Evolutionary conservation across 2,888 invertebrate genomes (phyloP), one percentile per base, ranked within the genome.

Genomic region (Cremastobaeus sp.): DNA sequence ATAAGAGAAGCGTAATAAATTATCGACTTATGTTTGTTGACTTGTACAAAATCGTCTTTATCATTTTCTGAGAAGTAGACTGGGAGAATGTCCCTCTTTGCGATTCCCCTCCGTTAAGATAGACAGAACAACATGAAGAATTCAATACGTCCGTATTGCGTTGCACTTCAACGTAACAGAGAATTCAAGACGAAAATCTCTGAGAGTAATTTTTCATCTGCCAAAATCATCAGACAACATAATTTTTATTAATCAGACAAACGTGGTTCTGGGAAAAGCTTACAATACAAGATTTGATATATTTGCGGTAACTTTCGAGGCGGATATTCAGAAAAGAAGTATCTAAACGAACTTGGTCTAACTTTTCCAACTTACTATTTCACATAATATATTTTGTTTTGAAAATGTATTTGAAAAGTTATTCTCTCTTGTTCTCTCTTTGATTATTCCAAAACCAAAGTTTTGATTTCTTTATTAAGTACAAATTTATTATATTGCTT

Each of bases 101-200:
- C 28, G 30, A 12, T 62, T 37, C 52, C 35, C 35, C n/a, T 41
- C 14, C 8, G 39, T 28, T 50, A 35, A n/a, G 28, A 45, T 28
- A 18, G 18, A 50, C 18, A 47, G 32, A 18, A 12, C 18, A 20
- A 41, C 55, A 60, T 60, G 18, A 60, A 60, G 60, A 28, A 60
- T 60, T 60, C 60, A 60, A 60, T 60, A 60, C 48, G 60, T 48
- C 39, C 39, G 39, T 30, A 30, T 60, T 48, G 48, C 15, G 8
- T 34, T 39, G 39, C 17, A 37, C 59, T 59, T 57, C 25, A 45
- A 35, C n/a, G n/a, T n/a, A n/a, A n/a, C n/a, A n/a, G n/a, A n/a
- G n/a, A n/a, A n/a, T n/a, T n/a, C n/a, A n/a, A n/a, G n/a, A n/a
- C n/a, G n/a, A n/a, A n/a, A n/a, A n/a, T n/a, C n/a, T n/a, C n/a